Conservation (phyloP, 2,888 invertebrate genomes). For the Sarcophaga carnaria region DNA sequence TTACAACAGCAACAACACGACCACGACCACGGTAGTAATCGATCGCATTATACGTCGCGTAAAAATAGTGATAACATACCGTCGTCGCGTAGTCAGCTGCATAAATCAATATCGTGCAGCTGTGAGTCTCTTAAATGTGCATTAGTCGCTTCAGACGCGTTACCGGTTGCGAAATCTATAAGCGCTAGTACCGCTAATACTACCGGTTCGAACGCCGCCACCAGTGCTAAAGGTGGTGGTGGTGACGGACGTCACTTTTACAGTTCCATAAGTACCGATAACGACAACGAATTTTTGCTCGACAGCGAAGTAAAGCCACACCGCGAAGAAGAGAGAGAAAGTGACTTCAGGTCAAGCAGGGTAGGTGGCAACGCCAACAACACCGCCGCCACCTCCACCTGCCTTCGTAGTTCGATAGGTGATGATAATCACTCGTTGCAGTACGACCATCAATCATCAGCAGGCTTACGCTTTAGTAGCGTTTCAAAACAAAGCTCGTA, state of each 20-base stretch:
- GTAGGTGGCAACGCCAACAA: conserved; percentile 66
- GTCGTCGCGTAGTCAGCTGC: conserved; percentile 67
- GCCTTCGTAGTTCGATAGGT: conserved; percentile 66
- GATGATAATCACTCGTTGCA: conserved; percentile 75
- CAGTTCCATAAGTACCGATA: conserved; percentile 42
- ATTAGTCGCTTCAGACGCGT: conserved; percentile 69
- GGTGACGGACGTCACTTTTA: conserved; percentile 52
- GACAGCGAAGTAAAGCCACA: conserved; percentile 57
- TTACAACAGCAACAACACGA: conserved; percentile 70
- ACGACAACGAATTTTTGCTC: conserved; percentile 65
- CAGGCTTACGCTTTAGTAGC: conserved; percentile 74
- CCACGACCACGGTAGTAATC: conserved; percentile 33
- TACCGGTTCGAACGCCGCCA: conserved; percentile 29
- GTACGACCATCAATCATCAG: conserved; percentile 71
- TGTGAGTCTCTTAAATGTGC: conserved; percentile 78
- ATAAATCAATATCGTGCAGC: conserved; percentile 78
- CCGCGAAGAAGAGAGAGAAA: conserved; percentile 24
- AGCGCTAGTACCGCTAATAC: not conserved
- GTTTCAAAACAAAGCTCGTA: conserved; percentile 79
- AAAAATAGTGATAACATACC: conserved; percentile 54
- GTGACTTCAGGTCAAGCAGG: conserved; percentile 39
- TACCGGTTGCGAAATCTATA: conserved; percentile 41
- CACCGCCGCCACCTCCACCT: conserved; percentile 46
- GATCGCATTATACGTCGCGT: conserved; percentile 57
- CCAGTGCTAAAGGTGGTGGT: conserved; percentile 53